These are phyloP conservation scores for Margaritifera margaritifera DNA, from an alignment of 2,888 invertebrate species.

Conservation along the genomic window DNA sequence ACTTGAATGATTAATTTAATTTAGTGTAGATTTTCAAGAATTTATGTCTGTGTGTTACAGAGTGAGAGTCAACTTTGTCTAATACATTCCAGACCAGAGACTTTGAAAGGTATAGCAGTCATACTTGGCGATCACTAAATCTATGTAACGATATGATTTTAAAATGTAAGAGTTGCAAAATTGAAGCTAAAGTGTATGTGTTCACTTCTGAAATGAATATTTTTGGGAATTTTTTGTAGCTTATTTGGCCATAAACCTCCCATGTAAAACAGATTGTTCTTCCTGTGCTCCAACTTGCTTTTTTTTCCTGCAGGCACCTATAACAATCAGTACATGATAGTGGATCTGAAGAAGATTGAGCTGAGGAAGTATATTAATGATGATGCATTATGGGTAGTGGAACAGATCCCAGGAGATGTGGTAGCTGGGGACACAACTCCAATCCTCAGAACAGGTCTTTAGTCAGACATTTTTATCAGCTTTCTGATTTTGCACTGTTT, in stretches of 20 bases:
- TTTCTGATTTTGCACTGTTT: too few species aligned
- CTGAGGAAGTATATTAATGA: constrained; percentile 52
- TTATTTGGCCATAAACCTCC: background rate
- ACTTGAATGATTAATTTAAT: too few species aligned
- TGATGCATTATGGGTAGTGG: constrained; percentile 68
- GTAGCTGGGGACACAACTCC: constrained; percentile 61
- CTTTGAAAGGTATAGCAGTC: too few species aligned
- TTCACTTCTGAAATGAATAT: background rate
- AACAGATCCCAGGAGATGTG: constrained; percentile 69
- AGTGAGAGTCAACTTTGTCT: too few species aligned
- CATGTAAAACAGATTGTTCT: background rate
- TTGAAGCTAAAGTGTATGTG: too few species aligned
- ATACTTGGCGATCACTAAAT: too few species aligned
- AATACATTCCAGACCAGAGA: too few species aligned
- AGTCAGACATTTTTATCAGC: too few species aligned
- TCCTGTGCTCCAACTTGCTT: background rate
- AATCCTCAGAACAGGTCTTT: constrained; percentile 63
- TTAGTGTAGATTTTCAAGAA: too few species aligned
- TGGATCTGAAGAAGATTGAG: constrained; percentile 66
- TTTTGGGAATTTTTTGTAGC: background rate
- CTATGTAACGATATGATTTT: too few species aligned
- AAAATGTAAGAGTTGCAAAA: too few species aligned
- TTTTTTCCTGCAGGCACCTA: constrained; percentile 64
- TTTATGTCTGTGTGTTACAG: too few species aligned
- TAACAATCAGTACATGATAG: constrained; percentile 72